Evolutionary conservation across 2,797 vertebrate species (phyloP), one percentile per base, ranked within the genome.

Genomic region (Hyperoplus immaculatus): DNA sequence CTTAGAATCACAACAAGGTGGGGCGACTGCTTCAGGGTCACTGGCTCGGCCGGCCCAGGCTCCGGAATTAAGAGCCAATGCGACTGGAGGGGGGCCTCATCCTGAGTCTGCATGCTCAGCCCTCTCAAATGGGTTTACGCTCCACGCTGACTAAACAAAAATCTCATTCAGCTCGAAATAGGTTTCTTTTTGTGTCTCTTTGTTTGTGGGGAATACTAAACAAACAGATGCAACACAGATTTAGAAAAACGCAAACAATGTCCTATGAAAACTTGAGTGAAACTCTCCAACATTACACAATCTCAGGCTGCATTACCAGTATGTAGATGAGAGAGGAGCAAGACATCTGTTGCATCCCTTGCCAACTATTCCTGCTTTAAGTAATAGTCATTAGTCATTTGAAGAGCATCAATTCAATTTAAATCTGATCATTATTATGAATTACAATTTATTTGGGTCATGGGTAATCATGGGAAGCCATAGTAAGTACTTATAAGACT

Each of bases 11-110:
- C 93, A 93, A 87, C 67, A 83, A 93, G 89, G 90, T 90, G 89
- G 89, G 90, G 88, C 77, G 81, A 89, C 93, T 93, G 88, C 87
- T 94, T 95, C 91, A 87, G 94, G 94, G 93, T 95, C 95, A 95
- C 87, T 86, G 92, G 77, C 82, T 88, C 89, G 91, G 91, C 87
- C 69, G 64, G 87, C 87, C 84, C 81, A 89, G 88, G 90, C 83
- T 84, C 85, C 82, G 78, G 91, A 95, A 94, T 94, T 94, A 90
- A 85, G 93, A 93, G 89, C 82, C 87, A 80, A 83, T 86, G 81
- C 82, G 18, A 85, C 88, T 82, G 86, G 78, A 87, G 83, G 82
- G 91, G 91, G 91, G 87, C 88, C 89, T 92, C 92, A 88, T 83
- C 83, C 84, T 86, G 84, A 84, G 85, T 86, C 81, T 87, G 83